Evolutionary conservation across 2,888 invertebrate species (phyloP).

Genomic region (Copidosoma aretas): DNA sequence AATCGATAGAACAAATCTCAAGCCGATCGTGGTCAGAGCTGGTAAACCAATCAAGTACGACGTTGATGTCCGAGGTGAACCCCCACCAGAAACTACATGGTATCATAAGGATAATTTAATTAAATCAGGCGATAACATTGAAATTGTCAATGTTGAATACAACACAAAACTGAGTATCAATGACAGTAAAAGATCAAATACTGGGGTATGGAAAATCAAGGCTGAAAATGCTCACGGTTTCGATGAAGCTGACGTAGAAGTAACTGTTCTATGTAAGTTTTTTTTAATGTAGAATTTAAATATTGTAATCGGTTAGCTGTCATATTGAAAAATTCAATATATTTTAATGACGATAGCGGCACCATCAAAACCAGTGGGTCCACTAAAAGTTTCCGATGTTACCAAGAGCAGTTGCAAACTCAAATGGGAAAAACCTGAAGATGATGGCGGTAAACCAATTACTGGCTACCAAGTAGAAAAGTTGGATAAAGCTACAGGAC

Average conservation of each 20-base stretch:
- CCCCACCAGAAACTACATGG: conserved; percentile 93
- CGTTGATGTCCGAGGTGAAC: conserved; percentile 94
- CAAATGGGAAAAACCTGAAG: conserved; percentile 92
- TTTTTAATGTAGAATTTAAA: conserved; percentile 3
- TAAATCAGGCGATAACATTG: conserved; percentile 73
- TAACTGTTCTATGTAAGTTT: conserved; percentile 79
- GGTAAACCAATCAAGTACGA: conserved; percentile 93
- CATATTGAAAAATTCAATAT: not conserved
- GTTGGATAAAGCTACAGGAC: conserved; percentile 87
- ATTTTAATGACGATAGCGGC: conserved; percentile 65
- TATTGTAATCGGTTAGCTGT: conserved; percentile 3
- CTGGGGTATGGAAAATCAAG: conserved; percentile 87
- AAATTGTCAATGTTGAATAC: conserved; percentile 86
- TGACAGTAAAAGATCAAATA: conserved; percentile 81
- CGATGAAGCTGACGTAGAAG: conserved; percentile 92
- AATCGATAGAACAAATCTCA: conserved; percentile 94
- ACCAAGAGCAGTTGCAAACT: conserved; percentile 89
- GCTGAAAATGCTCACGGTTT: conserved; percentile 91
- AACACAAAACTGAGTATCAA: conserved; percentile 86
- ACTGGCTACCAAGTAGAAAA: conserved; percentile 95
- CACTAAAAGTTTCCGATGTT: conserved; percentile 85
- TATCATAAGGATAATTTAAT: conserved; percentile 81
- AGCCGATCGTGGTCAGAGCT: conserved; percentile 86
- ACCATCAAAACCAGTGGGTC: conserved; percentile 87
- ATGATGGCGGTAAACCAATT: conserved; percentile 92